Base-by-base conservation (phyloP, 2,113 vertebrate species). In the Gymnorhina tibicen region DNA sequence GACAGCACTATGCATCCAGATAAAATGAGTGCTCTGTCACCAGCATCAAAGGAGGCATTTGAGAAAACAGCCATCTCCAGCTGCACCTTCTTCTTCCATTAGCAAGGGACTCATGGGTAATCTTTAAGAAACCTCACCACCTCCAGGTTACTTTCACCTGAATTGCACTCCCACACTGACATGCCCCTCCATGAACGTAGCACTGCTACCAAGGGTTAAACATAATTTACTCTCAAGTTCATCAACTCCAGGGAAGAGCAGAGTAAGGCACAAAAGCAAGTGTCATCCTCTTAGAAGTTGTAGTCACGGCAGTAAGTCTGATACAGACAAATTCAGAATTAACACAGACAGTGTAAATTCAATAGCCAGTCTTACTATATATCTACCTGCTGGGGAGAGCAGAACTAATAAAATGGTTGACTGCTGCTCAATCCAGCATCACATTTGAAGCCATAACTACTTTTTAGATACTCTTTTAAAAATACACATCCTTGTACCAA, bases 351-450 rank as follows among this genome's bases (percentile, higher is more conserved):
- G 55, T 3, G 9, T n/a, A 92, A n/a, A 89, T 47, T 77, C 44
- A 1, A 73, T 66, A 91, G 16, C 20, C 78, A 70, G 39, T 26
- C 64, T 93, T 53, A 74, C 13, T 49, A 69, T 4, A 2, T 33
- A 52, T 56, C 73, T 49, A 52, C n/a, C 56, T 78, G 44, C 24
- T 52, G 41, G 33, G 63, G 44, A 86, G 67, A 93, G 35, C 30
- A 47, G 32, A 90, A 50, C 30, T 28, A 62, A 91, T 80, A 73
- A 93, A 87, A 92, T 67, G 47, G 84, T 93, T 77, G 30, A 82
- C 49, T 93, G 42, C 68, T 77, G 72, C 67, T 95, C 42, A 89
- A 58, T 75, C 76, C 74, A 90, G 80, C 93, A 92, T 91, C 63
- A 85, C 69, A 37, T 68, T 28, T 78, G 53, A 91, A 96, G 90